Evolutionary conservation across 2,797 vertebrate genomes (phyloP), one percentile per base, ranked within the genome.

Genomic region (Podargus strigoides): DNA sequence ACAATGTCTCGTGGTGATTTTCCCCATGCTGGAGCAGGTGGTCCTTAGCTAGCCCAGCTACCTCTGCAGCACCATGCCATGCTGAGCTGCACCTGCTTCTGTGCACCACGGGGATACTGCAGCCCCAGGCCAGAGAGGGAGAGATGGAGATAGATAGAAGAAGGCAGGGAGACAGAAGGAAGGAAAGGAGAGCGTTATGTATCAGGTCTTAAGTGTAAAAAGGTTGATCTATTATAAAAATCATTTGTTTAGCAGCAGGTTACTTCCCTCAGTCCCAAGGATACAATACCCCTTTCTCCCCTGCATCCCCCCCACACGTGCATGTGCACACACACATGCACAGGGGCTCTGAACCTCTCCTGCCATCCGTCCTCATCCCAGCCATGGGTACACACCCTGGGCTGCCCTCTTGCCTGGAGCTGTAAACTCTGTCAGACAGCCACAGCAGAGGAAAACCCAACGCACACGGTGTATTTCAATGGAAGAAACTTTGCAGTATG

Each of bases 301-400:
- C 16, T 37, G 36, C 32, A 22, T 62, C 58, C 27, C 41, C 7
- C 27, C 4, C 11, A 44, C 7, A 6, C 2, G 1, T 20, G 18
- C 18, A 7, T 2, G 7, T 13, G 17, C 6, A 18, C 9, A 24
- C 24, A 42, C 18, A 47, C 17, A 36, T 12, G 34, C 26, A 13
- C 4, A 20, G n/a, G 22, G 27, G 20, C 44, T 26, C 10, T 16
- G 62, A 44, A 4, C 24, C 7, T n/a, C n/a, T 9, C 7, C 49
- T 2, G 4, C 16, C 41, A 73, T 3, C 13, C 12, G 3, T 5
- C 34, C 79, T 19, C 27, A 39, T 13, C 58, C 39, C 9, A 12
- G 15, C 7, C 52, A 19, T 0, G 0, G 12, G 12, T 14, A 50
- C 42, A 55, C 12, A 37, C 44, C 34, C 30, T 34, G 58, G 41